Base-by-base conservation (phyloP, 2,888 invertebrate species). In the Limenitis arthemis region DNA sequence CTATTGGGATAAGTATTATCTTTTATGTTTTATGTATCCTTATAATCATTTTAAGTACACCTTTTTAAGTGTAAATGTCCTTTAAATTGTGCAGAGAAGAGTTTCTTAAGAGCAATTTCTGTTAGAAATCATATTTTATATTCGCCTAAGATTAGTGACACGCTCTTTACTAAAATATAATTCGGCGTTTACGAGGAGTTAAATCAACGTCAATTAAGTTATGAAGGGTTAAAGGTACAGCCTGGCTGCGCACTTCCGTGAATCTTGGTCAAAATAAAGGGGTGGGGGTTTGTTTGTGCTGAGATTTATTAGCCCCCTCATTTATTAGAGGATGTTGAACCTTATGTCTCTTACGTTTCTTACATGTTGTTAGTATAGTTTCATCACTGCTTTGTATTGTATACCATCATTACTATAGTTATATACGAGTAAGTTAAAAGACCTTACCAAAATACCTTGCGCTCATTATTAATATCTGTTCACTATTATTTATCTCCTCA, bases 171-270 rank as follows among this genome's bases (percentile, higher is more conserved):
- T 49, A 37, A 40, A 49, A 52, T 54, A 51, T 33, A 44, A 51
- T 56, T 53, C 46, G 49, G 36, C 55, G 57, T 59, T 61, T 57
- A 53, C 49, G 44, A 48, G 50, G 55, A 59, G 54, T 56, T 57
- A 60, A 60, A 58, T 60, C 59, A 53, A 58, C 55, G 56, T 61
- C 61, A 61, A 60, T 62, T 61, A 60, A 57, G 60, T 60, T 60
- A 57, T 49, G 51, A 52, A 55, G 57, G 56, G 55, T 49, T 54
- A 36, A 34, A 46, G 55, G 52, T 49, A 47, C 50, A 51, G 44
- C 49, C 44, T 37, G 44, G 49, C 53, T 56, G 58, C 53, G 60
- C 60, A 51, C 54, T 61, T 59, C 56, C 55, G 43, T 46, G 53
- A 55, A 55, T 58, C 59, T 56, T 52, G 43, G 36, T 38, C 39